phyloP scores from a whole-genome alignment of 1,140 invertebrate species.

The Mylabris phalerata region DNA sequence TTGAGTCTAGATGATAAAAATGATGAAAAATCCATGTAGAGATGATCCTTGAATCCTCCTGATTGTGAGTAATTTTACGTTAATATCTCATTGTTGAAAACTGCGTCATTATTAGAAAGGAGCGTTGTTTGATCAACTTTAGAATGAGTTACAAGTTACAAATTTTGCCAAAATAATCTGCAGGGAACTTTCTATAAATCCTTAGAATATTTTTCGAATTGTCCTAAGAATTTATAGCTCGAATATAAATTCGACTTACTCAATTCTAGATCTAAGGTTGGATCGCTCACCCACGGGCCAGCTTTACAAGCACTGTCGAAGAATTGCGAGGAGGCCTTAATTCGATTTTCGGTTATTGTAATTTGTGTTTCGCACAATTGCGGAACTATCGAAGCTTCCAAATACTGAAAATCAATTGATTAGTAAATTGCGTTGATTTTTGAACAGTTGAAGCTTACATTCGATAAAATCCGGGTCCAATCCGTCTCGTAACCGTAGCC shows the following conservation, averaged over 20 bases:
- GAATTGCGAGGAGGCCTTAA: slow-evolving; percentile 59
- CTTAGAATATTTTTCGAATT: not conserved
- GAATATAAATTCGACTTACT: slow-evolving; percentile 50
- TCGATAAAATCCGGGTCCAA: slow-evolving; percentile 59
- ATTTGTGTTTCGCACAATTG: slow-evolving; percentile 56
- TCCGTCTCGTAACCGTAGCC: slow-evolving; percentile 58
- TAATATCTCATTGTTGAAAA: too few relatives aligned
- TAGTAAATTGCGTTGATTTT: not conserved
- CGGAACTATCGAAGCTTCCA: slow-evolving; percentile 62
- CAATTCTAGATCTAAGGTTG: slow-evolving; percentile 53
- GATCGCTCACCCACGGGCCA: slow-evolving; percentile 70
- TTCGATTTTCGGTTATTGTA: slow-evolving; percentile 63
- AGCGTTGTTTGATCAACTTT: too few relatives aligned
- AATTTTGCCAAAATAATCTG: too few relatives aligned
- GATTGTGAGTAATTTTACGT: too few relatives aligned
- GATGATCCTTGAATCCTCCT: too few relatives aligned
- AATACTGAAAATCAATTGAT: slow-evolving; percentile 51
- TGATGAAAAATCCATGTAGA: too few relatives aligned
- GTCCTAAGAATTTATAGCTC: not conserved
- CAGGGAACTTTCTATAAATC: too few relatives aligned
- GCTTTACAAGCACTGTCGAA: slow-evolving; percentile 73
- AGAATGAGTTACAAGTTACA: too few relatives aligned
- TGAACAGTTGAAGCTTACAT: slow-evolving; percentile 45
- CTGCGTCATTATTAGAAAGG: too few relatives aligned
- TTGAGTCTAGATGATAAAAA: too few relatives aligned